phyloP scores from a whole-genome alignment of 2,113 vertebrate species.

The Corythoichthys intestinalis region DNA sequence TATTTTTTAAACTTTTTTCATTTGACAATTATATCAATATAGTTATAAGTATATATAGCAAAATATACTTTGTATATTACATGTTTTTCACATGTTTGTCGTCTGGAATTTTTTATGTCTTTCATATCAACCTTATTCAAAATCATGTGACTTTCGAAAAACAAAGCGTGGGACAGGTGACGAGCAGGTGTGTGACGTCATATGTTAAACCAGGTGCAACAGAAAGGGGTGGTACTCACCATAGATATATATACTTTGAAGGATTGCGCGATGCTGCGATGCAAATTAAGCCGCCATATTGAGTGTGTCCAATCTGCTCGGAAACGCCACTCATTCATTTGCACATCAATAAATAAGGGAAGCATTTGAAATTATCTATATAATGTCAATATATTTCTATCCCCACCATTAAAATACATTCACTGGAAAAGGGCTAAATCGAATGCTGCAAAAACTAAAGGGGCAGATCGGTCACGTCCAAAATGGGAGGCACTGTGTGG shows the following conservation, averaged over 20 bases:
- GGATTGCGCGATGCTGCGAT: neutral
- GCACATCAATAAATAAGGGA: neutral
- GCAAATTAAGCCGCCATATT: neutral
- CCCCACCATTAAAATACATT: too few relatives aligned
- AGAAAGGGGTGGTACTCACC: neutral
- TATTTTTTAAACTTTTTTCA: too few relatives aligned
- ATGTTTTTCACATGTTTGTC: too few relatives aligned
- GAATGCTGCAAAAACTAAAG: too few relatives aligned
- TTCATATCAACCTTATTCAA: neutral
- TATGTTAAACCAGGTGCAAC: neutral
- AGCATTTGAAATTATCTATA: too few relatives aligned
- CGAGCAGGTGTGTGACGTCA: neutral
- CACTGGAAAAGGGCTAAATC: too few relatives aligned
- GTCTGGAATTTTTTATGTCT: too few relatives aligned
- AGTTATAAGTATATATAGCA: too few relatives aligned
- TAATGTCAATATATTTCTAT: too few relatives aligned
- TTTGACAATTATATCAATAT: too few relatives aligned
- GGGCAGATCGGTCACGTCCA: neutral
- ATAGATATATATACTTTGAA: neutral
- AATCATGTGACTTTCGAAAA: slow-evolving; percentile 3
- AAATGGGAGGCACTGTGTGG: neutral
- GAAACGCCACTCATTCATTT: neutral
- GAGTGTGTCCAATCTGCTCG: neutral
- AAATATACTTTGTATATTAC: too few relatives aligned
- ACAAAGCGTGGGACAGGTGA: too few relatives aligned